Conservation (phyloP, 37 sponge, comb jelly and placozoan genomes). For the Haliclona indistincta region DNA sequence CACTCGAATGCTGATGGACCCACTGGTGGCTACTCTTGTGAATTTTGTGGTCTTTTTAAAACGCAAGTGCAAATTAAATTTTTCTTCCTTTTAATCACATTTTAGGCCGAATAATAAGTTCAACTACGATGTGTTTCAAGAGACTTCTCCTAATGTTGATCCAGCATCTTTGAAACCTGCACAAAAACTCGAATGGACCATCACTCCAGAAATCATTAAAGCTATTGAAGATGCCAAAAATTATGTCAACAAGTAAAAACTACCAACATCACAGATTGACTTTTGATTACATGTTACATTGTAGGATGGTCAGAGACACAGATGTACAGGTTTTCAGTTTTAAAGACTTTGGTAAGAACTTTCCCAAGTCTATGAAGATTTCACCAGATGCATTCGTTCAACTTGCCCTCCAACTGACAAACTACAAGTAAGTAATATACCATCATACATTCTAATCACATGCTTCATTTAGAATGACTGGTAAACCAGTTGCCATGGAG, state of each 20-base stretch:
- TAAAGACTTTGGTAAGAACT: constrained; percentile 63
- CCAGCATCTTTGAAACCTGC: constrained; percentile 24
- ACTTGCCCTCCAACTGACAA: constrained; percentile 61
- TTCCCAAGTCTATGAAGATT: constrained; percentile 35
- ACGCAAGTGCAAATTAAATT: no score
- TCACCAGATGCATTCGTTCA: constrained; percentile 74
- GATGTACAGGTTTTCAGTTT: constrained; percentile 44
- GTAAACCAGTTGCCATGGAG: constrained; percentile 67
- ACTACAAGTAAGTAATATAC: constrained; percentile 68
- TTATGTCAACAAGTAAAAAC: constrained; percentile 44
- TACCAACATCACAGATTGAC: no score
- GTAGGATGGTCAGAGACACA: constrained; percentile 29
- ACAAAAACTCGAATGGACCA: constrained; percentile 57
- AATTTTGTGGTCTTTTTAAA: no score
- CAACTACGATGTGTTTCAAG: constrained; percentile 24
- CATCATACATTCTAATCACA: no score
- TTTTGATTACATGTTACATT: no score
- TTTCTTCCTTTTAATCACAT: no score
- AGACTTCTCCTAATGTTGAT: constrained; percentile 28
- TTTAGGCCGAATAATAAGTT: no score
- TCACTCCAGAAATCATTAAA: constrained; percentile 42
- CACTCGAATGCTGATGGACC: constrained; percentile 78
- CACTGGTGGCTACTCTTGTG: constrained; percentile 42
- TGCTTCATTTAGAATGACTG: constrained; percentile 70
- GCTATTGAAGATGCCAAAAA: constrained; percentile 56